A percentile compares a stretch with the other conserved stretches of the same genome.
These are phyloP conservation scores for Drosophila mulleri DNA, from an alignment of 2,888 invertebrate genomes.

Conservation along the genomic window DNA sequence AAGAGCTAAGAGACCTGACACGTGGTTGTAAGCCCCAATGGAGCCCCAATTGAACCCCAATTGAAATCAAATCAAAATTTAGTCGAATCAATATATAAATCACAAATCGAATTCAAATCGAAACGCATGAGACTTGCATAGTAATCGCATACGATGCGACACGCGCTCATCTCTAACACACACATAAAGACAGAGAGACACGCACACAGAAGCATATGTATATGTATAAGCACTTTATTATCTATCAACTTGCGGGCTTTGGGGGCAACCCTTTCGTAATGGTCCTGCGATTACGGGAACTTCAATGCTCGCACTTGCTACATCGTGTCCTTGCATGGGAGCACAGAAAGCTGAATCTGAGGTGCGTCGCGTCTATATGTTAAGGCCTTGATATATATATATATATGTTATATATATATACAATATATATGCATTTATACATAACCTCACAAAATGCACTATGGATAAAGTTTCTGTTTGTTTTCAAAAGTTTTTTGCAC, in stretches of 20 bases:
- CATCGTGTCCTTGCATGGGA: conserved; percentile 31
- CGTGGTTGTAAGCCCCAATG: too few species aligned
- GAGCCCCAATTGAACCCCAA: background rate
- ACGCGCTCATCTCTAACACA: conserved; percentile 9
- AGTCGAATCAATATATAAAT: background rate
- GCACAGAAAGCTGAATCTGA: conserved; percentile 10
- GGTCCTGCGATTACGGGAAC: background rate
- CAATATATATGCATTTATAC: too few species aligned
- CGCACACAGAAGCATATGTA: background rate
- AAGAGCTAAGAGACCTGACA: background rate
- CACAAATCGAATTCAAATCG: background rate
- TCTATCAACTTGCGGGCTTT: conserved; percentile 18
- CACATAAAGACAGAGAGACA: background rate
- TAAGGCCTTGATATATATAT: background rate
- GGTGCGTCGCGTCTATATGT: background rate
- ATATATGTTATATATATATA: background rate
- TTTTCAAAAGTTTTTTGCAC: conserved; percentile 18
- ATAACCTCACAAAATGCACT: conserved; percentile 12
- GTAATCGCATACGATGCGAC: background rate
- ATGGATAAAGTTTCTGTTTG: background rate
- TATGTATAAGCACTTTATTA: conserved; percentile 20
- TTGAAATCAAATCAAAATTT: background rate
- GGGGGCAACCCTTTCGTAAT: conserved; percentile 44
- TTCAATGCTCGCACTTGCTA: conserved; percentile 28
- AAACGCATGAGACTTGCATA: background rate